These are phyloP conservation scores for Protobothrops flavoviridis DNA, from an alignment of 2,113 vertebrate species.

Conservation along the genomic window DNA sequence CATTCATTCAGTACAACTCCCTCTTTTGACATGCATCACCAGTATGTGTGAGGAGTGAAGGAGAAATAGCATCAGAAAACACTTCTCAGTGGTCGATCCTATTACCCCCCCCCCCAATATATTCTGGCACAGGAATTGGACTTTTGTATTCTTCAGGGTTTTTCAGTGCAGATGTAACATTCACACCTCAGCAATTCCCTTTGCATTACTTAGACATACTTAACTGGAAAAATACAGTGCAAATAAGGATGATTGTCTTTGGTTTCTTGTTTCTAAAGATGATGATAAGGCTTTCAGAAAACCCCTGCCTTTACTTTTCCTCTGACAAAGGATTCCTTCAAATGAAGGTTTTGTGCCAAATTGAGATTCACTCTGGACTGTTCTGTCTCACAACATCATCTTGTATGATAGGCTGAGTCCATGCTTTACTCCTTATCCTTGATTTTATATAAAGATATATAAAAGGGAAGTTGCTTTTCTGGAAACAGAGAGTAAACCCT, in stretches of 20 bases:
- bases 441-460: background rate
- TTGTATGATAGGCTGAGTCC: background rate
- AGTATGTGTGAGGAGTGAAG: too few relatives aligned
- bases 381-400: background rate
- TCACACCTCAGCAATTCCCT: background rate
- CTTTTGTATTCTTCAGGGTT: too few relatives aligned
- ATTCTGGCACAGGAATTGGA: too few relatives aligned
- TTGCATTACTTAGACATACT: background rate
- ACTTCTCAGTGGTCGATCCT: too few relatives aligned
- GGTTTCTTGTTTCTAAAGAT: background rate
- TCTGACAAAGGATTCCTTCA: background rate
- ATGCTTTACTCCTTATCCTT: background rate
- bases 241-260: background rate
- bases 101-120: too few relatives aligned
- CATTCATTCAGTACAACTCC: too few relatives aligned
- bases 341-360: background rate
- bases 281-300: background rate
- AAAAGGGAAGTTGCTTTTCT: background rate
- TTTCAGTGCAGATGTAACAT: background rate
- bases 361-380: background rate
- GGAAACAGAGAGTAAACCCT: background rate
- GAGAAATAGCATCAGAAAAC: too few relatives aligned
- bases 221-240: background rate
- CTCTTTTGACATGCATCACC: too few relatives aligned
- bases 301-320: background rate